Evolutionary conservation across 2,888 invertebrate species (phyloP).

Genomic region (Gastracanthus pulcherrimus): DNA sequence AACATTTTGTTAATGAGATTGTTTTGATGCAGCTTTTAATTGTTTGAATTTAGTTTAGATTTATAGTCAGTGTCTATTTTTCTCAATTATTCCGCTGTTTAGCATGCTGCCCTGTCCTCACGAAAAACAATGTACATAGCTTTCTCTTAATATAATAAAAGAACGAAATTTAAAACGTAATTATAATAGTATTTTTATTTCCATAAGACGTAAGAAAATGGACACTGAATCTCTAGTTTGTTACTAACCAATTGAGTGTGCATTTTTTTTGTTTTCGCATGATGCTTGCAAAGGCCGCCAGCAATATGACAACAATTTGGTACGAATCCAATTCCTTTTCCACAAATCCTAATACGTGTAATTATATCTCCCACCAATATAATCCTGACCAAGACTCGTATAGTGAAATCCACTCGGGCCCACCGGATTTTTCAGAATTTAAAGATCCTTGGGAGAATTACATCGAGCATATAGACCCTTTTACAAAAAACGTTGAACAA

Average conservation of each 20-base stretch:
- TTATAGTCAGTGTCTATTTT: slow-evolving; percentile 69
- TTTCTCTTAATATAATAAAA: background rate
- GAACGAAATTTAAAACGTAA: background rate
- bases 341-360: slow-evolving; percentile 37
- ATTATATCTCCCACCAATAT: slow-evolving; percentile 28
- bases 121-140: background rate
- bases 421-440: slow-evolving; percentile 75
- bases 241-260: slow-evolving; percentile 74
- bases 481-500: background rate
- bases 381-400: slow-evolving; percentile 60
- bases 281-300: slow-evolving; percentile 76
- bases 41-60: slow-evolving; percentile 47
- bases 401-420: slow-evolving; percentile 50
- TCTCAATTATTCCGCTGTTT: slow-evolving; percentile 50
- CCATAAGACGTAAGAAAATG: slow-evolving; percentile 63
- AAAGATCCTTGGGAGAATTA: slow-evolving; percentile 89
- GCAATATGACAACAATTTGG: slow-evolving; percentile 75
- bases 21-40: slow-evolving; percentile 62
- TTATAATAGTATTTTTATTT: background rate
- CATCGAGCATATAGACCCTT: slow-evolving; percentile 66
- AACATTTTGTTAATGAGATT: slow-evolving; percentile 1
- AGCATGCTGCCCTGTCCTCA: background rate
- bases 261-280: slow-evolving; percentile 76
- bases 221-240: slow-evolving; percentile 68
- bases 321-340: slow-evolving; percentile 66